Percentiles rank a stretch among this genome's conserved stretches.
phyloP scores from a whole-genome alignment of 2,797 vertebrate species.

The Lutjanus campechanus region DNA sequence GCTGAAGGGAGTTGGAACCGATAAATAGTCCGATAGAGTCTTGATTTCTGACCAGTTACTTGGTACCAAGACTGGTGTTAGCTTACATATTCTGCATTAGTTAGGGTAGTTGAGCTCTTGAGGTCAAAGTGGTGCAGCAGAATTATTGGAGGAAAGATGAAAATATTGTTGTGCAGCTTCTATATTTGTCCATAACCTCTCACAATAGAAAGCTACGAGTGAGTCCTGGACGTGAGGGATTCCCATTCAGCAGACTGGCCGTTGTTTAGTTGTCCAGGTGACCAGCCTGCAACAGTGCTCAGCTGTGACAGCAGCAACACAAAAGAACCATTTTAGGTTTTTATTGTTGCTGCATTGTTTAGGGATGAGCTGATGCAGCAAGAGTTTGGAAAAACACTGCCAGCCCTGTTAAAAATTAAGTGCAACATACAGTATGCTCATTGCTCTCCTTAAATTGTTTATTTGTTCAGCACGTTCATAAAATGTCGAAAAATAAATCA shows the following conservation, averaged over 20 bases:
- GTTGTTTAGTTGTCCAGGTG: slow-evolving; percentile 21
- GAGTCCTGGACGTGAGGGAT: not conserved
- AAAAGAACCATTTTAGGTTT: slow-evolving; percentile 44
- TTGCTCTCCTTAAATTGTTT: not conserved
- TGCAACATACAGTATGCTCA: not conserved
- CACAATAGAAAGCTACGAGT: slow-evolving; percentile 13
- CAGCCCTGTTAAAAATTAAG: not conserved
- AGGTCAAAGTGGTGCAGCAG: not conserved
- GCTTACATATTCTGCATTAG: not conserved
- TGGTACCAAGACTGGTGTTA: not conserved
- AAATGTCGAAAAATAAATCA: not conserved
- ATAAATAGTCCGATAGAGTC: too few relatives aligned
- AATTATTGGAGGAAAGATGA: slow-evolving; percentile 8
- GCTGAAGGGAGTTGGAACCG: too few relatives aligned
- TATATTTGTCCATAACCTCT: not conserved
- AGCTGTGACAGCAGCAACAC: slow-evolving; percentile 20
- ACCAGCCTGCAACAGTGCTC: not conserved
- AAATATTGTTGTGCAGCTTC: not conserved
- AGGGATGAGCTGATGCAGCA: slow-evolving; percentile 25
- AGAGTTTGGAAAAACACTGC: slow-evolving; percentile 14
- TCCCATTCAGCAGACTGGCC: slow-evolving; percentile 18
- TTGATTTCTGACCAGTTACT: too few relatives aligned
- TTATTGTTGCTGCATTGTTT: slow-evolving; percentile 15
- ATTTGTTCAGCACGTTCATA: slow-evolving; percentile 10
- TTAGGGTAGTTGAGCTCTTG: not conserved